Conservation (phyloP, 2,797 vertebrate genomes). For the Florisuga fusca region DNA sequence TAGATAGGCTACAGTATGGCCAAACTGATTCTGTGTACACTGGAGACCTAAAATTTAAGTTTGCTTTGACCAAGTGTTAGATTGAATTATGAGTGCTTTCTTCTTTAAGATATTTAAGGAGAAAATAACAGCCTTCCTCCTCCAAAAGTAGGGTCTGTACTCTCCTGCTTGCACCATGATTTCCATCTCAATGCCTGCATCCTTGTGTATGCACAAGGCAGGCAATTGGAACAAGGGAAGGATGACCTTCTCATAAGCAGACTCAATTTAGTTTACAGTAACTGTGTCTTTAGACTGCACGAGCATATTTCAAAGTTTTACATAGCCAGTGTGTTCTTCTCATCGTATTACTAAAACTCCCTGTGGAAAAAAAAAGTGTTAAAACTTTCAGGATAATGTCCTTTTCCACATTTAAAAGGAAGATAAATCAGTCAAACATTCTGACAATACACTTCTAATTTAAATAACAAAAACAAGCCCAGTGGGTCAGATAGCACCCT, state of each 20-base stretch:
- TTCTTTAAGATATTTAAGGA: not conserved
- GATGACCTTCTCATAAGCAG: not conserved
- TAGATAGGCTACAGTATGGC: not conserved
- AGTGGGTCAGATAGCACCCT: not conserved
- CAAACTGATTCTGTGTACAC: not conserved
- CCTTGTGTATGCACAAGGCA: not conserved
- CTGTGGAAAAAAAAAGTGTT: not conserved
- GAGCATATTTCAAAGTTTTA: not conserved
- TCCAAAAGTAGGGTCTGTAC: not conserved
- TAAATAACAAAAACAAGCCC: not conserved
- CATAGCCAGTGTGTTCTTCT: not conserved
- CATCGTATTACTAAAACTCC: not conserved
- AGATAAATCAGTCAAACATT: not conserved
- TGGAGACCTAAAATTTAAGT: not conserved
- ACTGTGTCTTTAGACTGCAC: not conserved
- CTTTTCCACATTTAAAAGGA: not conserved
- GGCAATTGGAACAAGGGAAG: not conserved
- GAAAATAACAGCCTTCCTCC: not conserved
- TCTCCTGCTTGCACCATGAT: not conserved
- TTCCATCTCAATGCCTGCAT: not conserved
- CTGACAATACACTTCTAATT: not conserved
- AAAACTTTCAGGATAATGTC: not conserved
- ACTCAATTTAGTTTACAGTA: not conserved
- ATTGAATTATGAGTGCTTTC: not conserved
- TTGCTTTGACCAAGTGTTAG: not conserved